Percentiles rank a stretch among this genome's conserved stretches.
Evolutionary conservation across 1,140 invertebrate genomes (phyloP).

Genomic region (Pseudobourletiella spinata): DNA sequence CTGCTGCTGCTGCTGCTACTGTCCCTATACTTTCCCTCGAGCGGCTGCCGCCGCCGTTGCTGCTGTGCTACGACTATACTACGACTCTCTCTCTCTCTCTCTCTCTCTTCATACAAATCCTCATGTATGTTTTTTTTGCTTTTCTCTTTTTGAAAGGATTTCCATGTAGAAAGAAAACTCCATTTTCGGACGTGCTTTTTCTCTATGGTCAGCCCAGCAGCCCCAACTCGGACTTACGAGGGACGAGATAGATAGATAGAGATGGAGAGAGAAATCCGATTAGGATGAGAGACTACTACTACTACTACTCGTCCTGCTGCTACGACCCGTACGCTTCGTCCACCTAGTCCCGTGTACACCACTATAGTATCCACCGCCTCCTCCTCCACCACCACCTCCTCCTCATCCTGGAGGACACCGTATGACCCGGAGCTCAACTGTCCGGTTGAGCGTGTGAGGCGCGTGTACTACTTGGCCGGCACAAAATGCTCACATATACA

Average conservation of each 20-base stretch:
- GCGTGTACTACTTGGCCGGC: no score
- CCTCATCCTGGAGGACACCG: no score
- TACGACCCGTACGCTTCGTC: neutral
- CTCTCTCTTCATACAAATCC: conserved; percentile 7
- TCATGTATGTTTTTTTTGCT: conserved; percentile 7
- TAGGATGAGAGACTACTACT: neutral
- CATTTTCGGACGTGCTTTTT: neutral
- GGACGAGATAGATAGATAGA: neutral
- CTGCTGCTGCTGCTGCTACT: no score
- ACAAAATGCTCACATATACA: no score
- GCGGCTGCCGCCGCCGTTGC: no score
- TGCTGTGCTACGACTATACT: no score
- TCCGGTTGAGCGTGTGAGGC: no score
- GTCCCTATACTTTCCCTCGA: no score
- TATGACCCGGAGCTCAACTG: no score
- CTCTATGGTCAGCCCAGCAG: neutral
- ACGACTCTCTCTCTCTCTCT: neutral
- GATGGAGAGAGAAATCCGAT: conserved; percentile 7
- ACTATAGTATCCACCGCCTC: neutral
- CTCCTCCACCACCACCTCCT: no score
- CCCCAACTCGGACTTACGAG: neutral
- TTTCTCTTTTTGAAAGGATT: conserved; percentile 13
- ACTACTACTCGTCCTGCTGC: neutral
- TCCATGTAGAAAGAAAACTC: conserved; percentile 15
- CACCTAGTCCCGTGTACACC: neutral